Evolutionary conservation across 2,888 invertebrate species (phyloP), one percentile per base, ranked within the genome.

Genomic region (Drosophila merina): DNA sequence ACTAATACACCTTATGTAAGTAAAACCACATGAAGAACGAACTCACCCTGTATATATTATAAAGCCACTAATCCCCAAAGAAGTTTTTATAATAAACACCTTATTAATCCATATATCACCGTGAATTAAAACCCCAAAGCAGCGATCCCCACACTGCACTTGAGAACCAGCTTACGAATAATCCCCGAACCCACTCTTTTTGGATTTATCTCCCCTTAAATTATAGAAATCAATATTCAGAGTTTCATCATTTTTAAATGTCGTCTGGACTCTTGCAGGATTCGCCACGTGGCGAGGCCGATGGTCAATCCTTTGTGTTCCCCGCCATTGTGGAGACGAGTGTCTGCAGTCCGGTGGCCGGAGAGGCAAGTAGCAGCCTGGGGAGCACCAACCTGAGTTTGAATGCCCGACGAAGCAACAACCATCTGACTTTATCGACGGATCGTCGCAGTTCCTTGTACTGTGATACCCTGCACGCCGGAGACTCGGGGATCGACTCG

Each of bases 401-500:
- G 71, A 88, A 70, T 77, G 86, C 58, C 54, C 68, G 79, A 26
- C 75, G 79, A 45, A 77, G 79, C 76, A 81, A 55, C 76, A 84
- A 85, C 70, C 84, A 85, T 30, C 57, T 85, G 66, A 78, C 76
- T 26, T 55, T 85, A 58, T 68, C 72, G 63, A 84, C 85, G 28
- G 83, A 85, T 6, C 88, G 91, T 8, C 89, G 91, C 45, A 89
- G 87, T 69, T 92, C 92, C 57, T 82, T 91, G 51, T 91, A 89
- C 88, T 92, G 93, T 89, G 93, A 93, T 88, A 91, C 91, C 55
- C 88, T 92, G 72, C 93, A 93, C 76, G 93, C 92, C 51, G 93
- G 93, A 77, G 95, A 95, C 89, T 95, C 95, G 14, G 95, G 95
- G 67, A 95, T 95, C 87, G 95, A 95, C 76, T 95, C 95, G 10